These are phyloP conservation scores for Pachyuromys duprasi DNA, from an alignment of 2,797 vertebrate genomes.

Conservation along the genomic window DNA sequence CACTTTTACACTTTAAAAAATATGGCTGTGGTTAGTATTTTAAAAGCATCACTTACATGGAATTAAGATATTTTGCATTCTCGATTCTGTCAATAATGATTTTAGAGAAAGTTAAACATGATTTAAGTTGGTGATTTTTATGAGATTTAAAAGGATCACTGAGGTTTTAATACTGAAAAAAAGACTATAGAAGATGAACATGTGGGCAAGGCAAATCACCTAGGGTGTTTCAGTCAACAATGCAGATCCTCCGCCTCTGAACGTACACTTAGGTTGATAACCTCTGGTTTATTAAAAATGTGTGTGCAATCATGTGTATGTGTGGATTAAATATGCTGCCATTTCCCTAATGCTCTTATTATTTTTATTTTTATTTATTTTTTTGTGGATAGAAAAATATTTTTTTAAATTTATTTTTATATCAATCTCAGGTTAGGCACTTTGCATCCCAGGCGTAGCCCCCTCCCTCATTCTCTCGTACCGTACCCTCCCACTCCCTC, in stretches of 20 bases:
- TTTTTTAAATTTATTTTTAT: no score
- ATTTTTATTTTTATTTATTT: no score
- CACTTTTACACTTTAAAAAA: no score
- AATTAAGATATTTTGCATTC: background rate
- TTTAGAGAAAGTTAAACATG: background rate
- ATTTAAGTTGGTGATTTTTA: background rate
- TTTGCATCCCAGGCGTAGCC: no score
- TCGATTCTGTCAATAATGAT: background rate
- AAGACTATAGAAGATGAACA: background rate
- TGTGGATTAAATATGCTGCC: background rate
- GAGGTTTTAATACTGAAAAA: background rate
- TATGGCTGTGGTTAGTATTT: no score
- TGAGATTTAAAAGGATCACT: background rate
- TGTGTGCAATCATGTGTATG: no score
- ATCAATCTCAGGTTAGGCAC: no score
- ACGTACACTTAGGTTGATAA: background rate
- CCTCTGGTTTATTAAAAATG: background rate
- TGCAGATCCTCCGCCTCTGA: background rate
- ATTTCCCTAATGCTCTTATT: no score
- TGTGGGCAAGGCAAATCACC: background rate
- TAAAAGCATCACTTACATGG: no score
- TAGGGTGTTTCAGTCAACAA: background rate
- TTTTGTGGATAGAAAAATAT: no score
- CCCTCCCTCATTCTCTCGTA: no score
- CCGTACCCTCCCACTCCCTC: no score